A percentile compares a stretch with the other conserved stretches of the same genome.
Evolutionary conservation across 2,113 vertebrate genomes (phyloP).

Genomic region (Sorex araneus): DNA sequence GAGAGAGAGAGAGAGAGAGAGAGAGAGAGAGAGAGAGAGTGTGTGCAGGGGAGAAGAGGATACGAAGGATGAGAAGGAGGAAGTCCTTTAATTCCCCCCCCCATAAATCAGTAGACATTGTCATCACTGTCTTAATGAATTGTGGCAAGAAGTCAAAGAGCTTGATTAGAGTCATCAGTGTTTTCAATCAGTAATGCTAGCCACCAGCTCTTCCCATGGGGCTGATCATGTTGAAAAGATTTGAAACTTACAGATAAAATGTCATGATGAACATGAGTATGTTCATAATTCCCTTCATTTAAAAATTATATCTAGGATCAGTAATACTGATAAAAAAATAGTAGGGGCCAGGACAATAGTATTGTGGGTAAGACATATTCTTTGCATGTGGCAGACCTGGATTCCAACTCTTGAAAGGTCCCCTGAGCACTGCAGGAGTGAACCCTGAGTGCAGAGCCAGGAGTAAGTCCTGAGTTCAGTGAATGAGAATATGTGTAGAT

Average conservation of each 20-base stretch:
- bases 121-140: not conserved
- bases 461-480: too few relatives aligned
- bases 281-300: not conserved
- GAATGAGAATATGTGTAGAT: not conserved
- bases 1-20: not conserved
- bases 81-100: not conserved
- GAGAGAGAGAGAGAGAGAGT: not conserved
- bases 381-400: too few relatives aligned
- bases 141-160: not conserved
- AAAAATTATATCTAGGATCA: not conserved
- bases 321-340: not conserved
- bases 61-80: not conserved
- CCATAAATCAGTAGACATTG: not conserved
- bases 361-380: too few relatives aligned
- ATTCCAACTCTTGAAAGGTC: too few relatives aligned
- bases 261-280: too few relatives aligned
- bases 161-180: not conserved
- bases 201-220: not conserved
- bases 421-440: too few relatives aligned
- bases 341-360: too few relatives aligned
- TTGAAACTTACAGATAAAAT: not conserved
- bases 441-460: too few relatives aligned
- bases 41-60: not conserved
- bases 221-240: not conserved
- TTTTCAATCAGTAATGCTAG: not conserved